Evolutionary conservation across 2,888 invertebrate genomes (phyloP).

Genomic region (Xanthia togata): DNA sequence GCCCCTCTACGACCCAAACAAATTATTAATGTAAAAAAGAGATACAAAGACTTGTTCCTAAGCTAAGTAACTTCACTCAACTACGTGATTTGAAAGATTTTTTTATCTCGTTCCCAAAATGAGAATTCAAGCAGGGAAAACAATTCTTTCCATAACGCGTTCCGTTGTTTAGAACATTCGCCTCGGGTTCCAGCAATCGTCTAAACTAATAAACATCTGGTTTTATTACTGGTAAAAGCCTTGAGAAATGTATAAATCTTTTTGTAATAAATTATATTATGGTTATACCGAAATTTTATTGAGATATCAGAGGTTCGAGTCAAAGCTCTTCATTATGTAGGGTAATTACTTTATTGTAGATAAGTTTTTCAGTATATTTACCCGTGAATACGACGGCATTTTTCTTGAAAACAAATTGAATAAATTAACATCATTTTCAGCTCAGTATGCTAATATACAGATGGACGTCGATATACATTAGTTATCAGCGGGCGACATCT

Average conservation of each 20-base stretch:
- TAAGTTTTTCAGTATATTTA: slow-evolving; percentile 25
- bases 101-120: slow-evolving; percentile 76
- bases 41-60: slow-evolving; percentile 81
- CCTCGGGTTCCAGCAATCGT: slow-evolving; percentile 73
- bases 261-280: slow-evolving; percentile 61
- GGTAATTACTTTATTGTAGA: slow-evolving; percentile 45
- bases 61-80: slow-evolving; percentile 81
- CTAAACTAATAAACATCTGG: slow-evolving; percentile 76
- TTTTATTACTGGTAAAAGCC: slow-evolving; percentile 69
- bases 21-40: slow-evolving; percentile 86
- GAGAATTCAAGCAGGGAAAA: slow-evolving; percentile 79
- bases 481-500: slow-evolving; percentile 55
- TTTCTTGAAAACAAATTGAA: slow-evolving; percentile 51
- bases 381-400: slow-evolving; percentile 2
- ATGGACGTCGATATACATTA: slow-evolving; percentile 62
- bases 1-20: slow-evolving; percentile 78
- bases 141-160: slow-evolving; percentile 77
- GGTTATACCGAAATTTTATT: slow-evolving; percentile 43
- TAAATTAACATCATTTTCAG: slow-evolving; percentile 56
- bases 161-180: slow-evolving; percentile 75
- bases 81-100: slow-evolving; percentile 85
- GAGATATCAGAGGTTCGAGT: slow-evolving; percentile 42
- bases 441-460: slow-evolving; percentile 59
- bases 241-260: slow-evolving; percentile 69
- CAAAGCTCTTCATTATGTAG: slow-evolving; percentile 40